phyloP scores from a whole-genome alignment of 2,888 invertebrate species.

The Ormyrus labotus region DNA sequence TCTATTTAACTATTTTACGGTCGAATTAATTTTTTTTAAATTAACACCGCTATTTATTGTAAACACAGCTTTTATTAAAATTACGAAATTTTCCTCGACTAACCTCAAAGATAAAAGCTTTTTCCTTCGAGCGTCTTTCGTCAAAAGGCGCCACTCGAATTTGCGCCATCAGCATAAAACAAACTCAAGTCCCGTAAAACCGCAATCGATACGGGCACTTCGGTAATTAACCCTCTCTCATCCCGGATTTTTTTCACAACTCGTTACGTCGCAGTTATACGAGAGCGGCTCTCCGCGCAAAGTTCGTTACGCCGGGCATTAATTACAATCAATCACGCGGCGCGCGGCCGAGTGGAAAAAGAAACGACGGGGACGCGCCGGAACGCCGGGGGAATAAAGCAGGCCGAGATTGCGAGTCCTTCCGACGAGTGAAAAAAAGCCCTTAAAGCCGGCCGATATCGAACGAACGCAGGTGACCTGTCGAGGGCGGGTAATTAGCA shows the following conservation, averaged over 20 bases:
- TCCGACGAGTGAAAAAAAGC: conserved; percentile 5
- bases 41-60: background rate
- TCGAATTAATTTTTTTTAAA: too few relatives aligned
- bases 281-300: too few relatives aligned
- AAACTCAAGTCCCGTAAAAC: too few relatives aligned
- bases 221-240: background rate
- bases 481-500: conserved; percentile 35
- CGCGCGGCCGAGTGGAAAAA: background rate
- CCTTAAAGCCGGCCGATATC: conserved; percentile 34
- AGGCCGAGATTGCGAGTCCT: conserved; percentile 53
- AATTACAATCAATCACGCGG: conserved; percentile 50
- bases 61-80: background rate
- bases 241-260: background rate
- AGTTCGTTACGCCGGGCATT: conserved; percentile 29
- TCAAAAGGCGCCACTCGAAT: too few relatives aligned
- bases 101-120: too few relatives aligned
- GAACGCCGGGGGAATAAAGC: conserved; percentile 27
- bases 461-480: conserved; percentile 20
- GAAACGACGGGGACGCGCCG: background rate
- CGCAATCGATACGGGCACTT: background rate
- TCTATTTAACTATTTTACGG: too few relatives aligned
- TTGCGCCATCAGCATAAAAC: too few relatives aligned
- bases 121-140: too few relatives aligned
- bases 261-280: too few relatives aligned
- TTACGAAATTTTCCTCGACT: too few relatives aligned